These are phyloP conservation scores for Heterocephalus glaber DNA, from an alignment of 2,113 vertebrate species.

Conservation along the genomic window DNA sequence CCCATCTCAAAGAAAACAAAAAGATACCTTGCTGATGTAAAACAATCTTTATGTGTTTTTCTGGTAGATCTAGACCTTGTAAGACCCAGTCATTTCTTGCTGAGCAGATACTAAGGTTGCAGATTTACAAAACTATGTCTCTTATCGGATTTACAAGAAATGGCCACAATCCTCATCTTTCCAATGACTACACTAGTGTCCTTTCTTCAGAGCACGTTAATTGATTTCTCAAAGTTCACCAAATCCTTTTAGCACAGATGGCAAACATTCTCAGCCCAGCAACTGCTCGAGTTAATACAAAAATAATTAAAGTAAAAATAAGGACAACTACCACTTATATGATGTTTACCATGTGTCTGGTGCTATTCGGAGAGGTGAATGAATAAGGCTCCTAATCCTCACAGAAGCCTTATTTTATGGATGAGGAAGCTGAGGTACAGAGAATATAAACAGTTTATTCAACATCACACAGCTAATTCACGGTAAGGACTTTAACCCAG, in stretches of 20 bases:
- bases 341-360: background rate
- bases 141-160: background rate
- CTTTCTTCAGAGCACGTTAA: background rate
- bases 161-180: background rate
- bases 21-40: background rate
- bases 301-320: background rate
- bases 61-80: background rate
- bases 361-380: background rate
- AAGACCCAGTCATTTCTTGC: background rate
- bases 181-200: background rate
- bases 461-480: background rate
- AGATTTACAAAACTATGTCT: background rate
- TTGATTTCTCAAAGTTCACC: background rate
- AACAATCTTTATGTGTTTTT: background rate
- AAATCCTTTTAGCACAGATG: conserved; percentile 4
- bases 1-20: background rate
- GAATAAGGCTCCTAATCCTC: background rate
- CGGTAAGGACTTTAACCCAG: background rate
- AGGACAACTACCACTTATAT: background rate
- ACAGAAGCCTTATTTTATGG: background rate
- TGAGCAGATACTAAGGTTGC: conserved; percentile 6
- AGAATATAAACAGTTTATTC: background rate
- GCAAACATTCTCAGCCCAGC: background rate
- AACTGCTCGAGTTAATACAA: conserved; percentile 18
- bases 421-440: background rate